Conservation (phyloP, 2,797 vertebrate species). For the Melanotaenia parkinsoni region DNA sequence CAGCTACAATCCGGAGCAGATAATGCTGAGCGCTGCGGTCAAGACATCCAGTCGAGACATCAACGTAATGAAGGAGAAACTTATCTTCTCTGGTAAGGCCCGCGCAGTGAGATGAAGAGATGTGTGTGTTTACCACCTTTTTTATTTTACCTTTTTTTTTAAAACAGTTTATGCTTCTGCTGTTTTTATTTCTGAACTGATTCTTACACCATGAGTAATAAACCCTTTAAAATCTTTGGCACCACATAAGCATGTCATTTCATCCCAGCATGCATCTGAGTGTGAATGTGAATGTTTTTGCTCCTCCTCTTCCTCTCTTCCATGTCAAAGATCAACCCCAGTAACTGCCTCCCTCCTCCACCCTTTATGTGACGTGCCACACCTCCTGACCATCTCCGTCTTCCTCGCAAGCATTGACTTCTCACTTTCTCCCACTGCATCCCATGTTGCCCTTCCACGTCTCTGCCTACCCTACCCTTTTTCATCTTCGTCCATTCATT, state of each 20-base stretch:
- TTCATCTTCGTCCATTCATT: constrained; percentile 36
- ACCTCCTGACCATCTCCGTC: constrained; percentile 59
- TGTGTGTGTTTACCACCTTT: background rate
- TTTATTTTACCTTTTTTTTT: constrained; percentile 16
- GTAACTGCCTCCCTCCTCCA: constrained; percentile 72
- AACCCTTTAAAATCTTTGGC: constrained; percentile 20
- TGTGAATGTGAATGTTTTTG: constrained; percentile 71
- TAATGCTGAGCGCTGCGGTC: constrained; percentile 96
- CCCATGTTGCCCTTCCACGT: constrained; percentile 49
- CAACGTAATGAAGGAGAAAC: constrained; percentile 99
- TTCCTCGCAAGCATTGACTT: constrained; percentile 57
- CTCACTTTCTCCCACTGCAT: constrained; percentile 68
- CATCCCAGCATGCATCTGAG: constrained; percentile 74
- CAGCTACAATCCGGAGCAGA: constrained; percentile 97
- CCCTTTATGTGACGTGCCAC: constrained; percentile 67
- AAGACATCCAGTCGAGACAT: constrained; percentile 91
- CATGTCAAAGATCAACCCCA: constrained; percentile 80
- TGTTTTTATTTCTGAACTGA: constrained; percentile 13
- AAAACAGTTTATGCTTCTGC: constrained; percentile 4
- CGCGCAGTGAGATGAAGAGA: background rate
- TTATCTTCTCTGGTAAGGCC: constrained; percentile 94
- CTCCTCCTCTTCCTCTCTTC: constrained; percentile 58
- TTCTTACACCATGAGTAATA: constrained; percentile 9
- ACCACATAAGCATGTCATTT: constrained; percentile 45
- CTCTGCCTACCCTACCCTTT: constrained; percentile 38